Evolutionary conservation across 2,113 vertebrate species (phyloP).

Genomic region (Todiramphus saurophagus): DNA sequence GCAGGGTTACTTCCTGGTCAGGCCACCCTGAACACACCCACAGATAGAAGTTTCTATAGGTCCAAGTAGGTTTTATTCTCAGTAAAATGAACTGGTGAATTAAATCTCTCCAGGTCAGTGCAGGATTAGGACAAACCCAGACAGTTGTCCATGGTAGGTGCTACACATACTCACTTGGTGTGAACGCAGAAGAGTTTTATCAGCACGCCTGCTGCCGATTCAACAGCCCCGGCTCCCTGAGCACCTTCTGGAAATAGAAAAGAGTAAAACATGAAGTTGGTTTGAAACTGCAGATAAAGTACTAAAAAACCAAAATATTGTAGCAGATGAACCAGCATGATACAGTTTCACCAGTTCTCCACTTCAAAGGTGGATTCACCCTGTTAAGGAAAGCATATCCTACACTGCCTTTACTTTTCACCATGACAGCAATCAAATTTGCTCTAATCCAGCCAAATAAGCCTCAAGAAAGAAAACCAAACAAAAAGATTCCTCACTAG

Average conservation of each 20-base stretch:
- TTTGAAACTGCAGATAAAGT: neutral
- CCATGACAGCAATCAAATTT: neutral
- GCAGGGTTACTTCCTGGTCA: neutral
- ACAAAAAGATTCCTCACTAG: neutral
- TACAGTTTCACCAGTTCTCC: neutral
- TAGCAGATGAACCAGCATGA: neutral
- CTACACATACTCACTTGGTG: conserved; percentile 87
- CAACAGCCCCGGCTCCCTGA: conserved; percentile 83
- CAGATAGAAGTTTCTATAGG: neutral
- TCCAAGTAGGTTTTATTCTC: neutral
- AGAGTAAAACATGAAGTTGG: neutral
- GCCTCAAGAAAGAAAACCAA: neutral
- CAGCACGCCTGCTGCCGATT: conserved; percentile 90
- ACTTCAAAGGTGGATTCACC: neutral
- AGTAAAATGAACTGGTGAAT: neutral
- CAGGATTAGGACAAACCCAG: neutral
- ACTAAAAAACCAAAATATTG: neutral
- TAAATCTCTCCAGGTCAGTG: neutral
- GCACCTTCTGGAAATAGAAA: conserved; percentile 80
- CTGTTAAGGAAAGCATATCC: neutral
- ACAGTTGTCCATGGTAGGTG: neutral
- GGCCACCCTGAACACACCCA: neutral
- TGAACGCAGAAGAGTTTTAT: conserved; percentile 98
- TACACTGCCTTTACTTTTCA: neutral
- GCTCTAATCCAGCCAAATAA: neutral